Conservation (phyloP, 1,140 invertebrate species). For the Macrobrachium rosenbergii region DNA sequence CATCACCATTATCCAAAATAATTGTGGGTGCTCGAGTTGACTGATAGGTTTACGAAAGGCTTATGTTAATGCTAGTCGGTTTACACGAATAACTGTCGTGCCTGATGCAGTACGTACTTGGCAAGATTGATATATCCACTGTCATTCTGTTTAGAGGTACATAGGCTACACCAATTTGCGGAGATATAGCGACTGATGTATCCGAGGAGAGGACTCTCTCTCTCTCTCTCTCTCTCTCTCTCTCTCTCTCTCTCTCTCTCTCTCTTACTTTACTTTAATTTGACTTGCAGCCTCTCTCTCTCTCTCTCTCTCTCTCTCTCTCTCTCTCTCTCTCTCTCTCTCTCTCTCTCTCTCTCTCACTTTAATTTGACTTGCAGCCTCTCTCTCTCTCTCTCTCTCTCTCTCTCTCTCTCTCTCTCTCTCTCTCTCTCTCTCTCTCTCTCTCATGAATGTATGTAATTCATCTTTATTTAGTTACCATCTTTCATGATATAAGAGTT, state of each 20-base stretch:
- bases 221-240: slow-evolving; percentile 18
- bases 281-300: not conserved
- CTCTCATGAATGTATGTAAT: not conserved
- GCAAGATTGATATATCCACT: no score
- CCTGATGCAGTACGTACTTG: no score
- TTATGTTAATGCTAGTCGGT: no score
- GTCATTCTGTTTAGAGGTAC: no score
- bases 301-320: not conserved
- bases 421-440: not conserved
- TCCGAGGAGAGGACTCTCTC: not conserved
- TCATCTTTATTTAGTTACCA: no score
- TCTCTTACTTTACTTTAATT: not conserved
- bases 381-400: not conserved
- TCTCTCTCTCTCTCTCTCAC: slow-evolving; percentile 6
- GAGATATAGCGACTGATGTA: no score
- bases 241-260: slow-evolving; percentile 10
- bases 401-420: slow-evolving; percentile 1
- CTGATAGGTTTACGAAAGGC: no score
- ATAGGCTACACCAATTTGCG: no score
- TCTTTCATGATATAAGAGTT: no score
- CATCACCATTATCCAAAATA: no score
- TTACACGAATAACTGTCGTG: no score
- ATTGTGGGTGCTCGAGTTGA: no score
- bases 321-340: slow-evolving; percentile 16
- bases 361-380: not conserved